Evolutionary conservation across 2,888 invertebrate genomes (phyloP).

Genomic region (Orgyia antiqua): DNA sequence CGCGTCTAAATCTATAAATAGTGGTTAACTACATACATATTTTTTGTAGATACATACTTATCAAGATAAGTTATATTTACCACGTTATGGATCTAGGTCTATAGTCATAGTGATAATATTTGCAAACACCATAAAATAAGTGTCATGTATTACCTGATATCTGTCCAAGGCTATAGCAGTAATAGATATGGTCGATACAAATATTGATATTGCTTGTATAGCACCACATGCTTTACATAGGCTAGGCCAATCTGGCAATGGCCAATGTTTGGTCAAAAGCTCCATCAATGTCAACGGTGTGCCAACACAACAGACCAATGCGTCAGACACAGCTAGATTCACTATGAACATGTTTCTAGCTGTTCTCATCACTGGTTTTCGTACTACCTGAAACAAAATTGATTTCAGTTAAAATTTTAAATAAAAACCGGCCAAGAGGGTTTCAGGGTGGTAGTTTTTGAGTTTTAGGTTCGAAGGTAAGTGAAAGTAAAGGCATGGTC

Average conservation of each 20-base stretch:
- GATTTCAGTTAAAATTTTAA: too few relatives aligned
- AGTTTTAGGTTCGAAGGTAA: too few relatives aligned
- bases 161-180: conserved; percentile 93
- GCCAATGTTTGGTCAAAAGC: conserved; percentile 91
- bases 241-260: conserved; percentile 86
- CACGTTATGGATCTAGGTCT: too few relatives aligned
- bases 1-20: too few relatives aligned
- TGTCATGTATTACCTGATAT: conserved; percentile 90
- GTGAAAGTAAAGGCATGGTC: too few relatives aligned
- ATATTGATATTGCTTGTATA: conserved; percentile 93
- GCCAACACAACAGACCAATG: conserved; percentile 91
- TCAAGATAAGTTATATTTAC: too few relatives aligned
- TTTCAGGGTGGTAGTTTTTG: too few relatives aligned
- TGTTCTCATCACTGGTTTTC: conserved; percentile 93
- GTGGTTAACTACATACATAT: too few relatives aligned
- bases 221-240: conserved; percentile 92
- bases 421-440: too few relatives aligned
- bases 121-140: too few relatives aligned
- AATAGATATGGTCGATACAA: conserved; percentile 95
- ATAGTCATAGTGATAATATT: too few relatives aligned
- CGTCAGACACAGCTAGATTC: conserved; percentile 91
- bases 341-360: conserved; percentile 95
- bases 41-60: too few relatives aligned
- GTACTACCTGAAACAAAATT: conserved; percentile 78
- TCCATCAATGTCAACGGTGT: conserved; percentile 94